Evolutionary conservation across 2,113 vertebrate species (phyloP).

Genomic region (Desmodus rotundus): DNA sequence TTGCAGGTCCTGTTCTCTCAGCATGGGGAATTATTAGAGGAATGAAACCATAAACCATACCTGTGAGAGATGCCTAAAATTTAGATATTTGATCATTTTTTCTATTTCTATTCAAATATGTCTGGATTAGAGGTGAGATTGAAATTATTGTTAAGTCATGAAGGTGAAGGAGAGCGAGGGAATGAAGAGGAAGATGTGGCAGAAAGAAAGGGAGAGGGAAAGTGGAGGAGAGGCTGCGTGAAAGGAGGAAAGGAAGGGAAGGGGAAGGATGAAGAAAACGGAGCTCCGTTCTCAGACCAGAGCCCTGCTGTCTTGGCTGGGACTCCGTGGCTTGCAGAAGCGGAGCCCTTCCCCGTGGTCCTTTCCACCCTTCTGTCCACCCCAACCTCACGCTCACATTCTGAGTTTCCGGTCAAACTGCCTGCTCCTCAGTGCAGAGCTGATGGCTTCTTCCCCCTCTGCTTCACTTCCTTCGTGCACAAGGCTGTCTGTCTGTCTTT

Average conservation of each 20-base stretch:
- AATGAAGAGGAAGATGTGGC: neutral
- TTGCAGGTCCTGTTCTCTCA: neutral
- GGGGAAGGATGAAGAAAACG: neutral
- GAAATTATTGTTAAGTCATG: neutral
- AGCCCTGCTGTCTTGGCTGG: rapidly evolving
- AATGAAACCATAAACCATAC: neutral
- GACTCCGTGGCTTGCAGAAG: rapidly evolving
- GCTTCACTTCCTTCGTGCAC: rapidly evolving
- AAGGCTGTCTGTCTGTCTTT: neutral
- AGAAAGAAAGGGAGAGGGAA: neutral
- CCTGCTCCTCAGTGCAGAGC: rapidly evolving
- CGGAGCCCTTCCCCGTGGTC: rapidly evolving
- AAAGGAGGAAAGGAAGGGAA: neutral
- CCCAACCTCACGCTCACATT: rapidly evolving
- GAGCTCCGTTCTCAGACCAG: neutral
- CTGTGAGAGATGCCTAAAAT: neutral
- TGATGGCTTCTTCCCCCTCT: rapidly evolving
- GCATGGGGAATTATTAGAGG: rapidly evolving
- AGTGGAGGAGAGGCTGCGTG: neutral
- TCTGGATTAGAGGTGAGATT: neutral
- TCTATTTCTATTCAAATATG: neutral
- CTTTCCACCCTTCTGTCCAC: too few species aligned
- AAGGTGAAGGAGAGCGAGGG: neutral
- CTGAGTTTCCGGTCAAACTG: neutral
- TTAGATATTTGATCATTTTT: neutral